These are phyloP conservation scores for Glaucopsyche alexis DNA, from an alignment of 2,888 invertebrate species.

Conservation along the genomic window DNA sequence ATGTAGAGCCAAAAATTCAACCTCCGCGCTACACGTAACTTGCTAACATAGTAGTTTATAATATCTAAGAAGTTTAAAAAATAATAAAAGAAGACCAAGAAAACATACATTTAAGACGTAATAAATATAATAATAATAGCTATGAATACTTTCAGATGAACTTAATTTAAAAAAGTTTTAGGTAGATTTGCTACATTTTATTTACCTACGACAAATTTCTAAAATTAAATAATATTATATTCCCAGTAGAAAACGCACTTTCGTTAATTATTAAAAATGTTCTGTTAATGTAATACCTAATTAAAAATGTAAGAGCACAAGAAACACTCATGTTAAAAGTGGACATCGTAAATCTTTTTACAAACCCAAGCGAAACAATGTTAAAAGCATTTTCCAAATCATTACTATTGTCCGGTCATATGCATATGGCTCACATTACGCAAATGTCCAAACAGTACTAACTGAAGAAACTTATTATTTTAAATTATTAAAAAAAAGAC, in stretches of 20 bases:
- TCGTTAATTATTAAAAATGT: slow-evolving; percentile 15
- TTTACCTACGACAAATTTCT: not conserved
- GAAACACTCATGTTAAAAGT: not conserved
- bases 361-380: not conserved
- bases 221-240: not conserved
- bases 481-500: slow-evolving; percentile 28
- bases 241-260: not conserved
- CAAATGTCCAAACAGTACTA: slow-evolving; percentile 73
- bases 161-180: not conserved
- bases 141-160: not conserved
- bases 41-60: not conserved
- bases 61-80: not conserved
- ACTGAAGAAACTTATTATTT: slow-evolving; percentile 50
- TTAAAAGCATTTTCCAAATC: slow-evolving; percentile 24
- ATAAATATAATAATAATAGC: no score
- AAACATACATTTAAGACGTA: no score
- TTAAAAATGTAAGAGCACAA: slow-evolving; percentile 12
- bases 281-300: not conserved
- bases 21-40: slow-evolving; percentile 20
- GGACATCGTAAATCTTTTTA: slow-evolving; percentile 15
- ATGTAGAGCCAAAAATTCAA: slow-evolving; percentile 17
- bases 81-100: no score
- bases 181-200: not conserved
- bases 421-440: slow-evolving; percentile 61
- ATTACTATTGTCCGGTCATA: slow-evolving; percentile 19